These are phyloP conservation scores for Andricus quercusramuli DNA, from an alignment of 2,888 invertebrate species.

Conservation along the genomic window DNA sequence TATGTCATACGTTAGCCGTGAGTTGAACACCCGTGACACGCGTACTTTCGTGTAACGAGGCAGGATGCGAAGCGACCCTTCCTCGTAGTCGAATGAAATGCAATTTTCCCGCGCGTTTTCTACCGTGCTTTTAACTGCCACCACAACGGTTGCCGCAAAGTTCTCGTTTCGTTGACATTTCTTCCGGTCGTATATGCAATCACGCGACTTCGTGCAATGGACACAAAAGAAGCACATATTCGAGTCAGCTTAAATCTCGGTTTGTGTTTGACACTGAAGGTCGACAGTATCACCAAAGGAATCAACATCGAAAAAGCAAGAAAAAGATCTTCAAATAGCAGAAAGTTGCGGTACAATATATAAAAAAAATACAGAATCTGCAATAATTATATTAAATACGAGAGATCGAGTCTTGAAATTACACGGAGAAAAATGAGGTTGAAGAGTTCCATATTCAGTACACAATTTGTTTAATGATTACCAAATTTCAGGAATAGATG, in stretches of 20 bases:
- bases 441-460: too few species aligned
- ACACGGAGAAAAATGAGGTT: too few species aligned
- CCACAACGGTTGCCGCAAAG: slow-evolving; percentile 53
- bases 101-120: slow-evolving; percentile 59
- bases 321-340: too few species aligned
- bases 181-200: slow-evolving; percentile 63
- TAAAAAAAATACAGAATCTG: too few species aligned
- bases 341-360: too few species aligned
- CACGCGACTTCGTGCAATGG: slow-evolving; percentile 52
- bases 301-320: not conserved
- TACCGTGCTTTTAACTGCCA: slow-evolving; percentile 45
- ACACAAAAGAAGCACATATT: not conserved
- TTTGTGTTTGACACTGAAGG: not conserved
- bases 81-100: slow-evolving; percentile 59
- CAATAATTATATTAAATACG: too few species aligned
- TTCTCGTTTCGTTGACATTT: slow-evolving; percentile 56
- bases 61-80: slow-evolving; percentile 47
- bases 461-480: too few species aligned
- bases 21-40: slow-evolving; percentile 17
- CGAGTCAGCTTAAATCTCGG: not conserved
- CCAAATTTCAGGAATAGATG: too few species aligned
- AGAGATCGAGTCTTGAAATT: too few species aligned
- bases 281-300: not conserved
- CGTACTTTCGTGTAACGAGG: slow-evolving; percentile 32
- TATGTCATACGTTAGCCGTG: not conserved